A percentile compares a stretch with the other conserved stretches of the same genome.
Conservation (phyloP, 2,113 vertebrate genomes). For the Ginglymostoma cirratum region DNA sequence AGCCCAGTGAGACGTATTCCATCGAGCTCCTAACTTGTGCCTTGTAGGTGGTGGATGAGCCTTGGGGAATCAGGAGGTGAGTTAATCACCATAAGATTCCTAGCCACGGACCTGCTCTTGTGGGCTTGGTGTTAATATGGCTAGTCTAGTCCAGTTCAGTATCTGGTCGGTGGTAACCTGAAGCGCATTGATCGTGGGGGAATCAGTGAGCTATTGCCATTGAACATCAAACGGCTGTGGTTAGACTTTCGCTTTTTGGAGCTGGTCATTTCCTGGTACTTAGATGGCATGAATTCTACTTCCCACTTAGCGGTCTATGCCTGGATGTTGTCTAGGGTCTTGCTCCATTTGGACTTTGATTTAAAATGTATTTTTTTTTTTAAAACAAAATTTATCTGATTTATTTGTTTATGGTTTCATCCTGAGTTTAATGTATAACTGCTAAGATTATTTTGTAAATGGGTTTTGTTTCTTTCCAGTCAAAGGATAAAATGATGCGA, state of each 20-base stretch:
- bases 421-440: not conserved
- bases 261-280: not conserved
- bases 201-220: not conserved
- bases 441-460: constrained; percentile 41
- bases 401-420: not conserved
- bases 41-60: not conserved
- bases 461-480: constrained; percentile 64
- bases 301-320: not conserved
- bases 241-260: not conserved
- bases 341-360: not conserved
- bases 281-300: not conserved
- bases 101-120: not conserved
- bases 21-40: not conserved
- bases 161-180: not conserved
- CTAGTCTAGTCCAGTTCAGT: not conserved
- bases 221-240: not conserved
- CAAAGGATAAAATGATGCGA: constrained; percentile 99
- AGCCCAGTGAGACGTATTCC: not conserved
- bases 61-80: not conserved
- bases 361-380: not conserved
- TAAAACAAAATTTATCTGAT: not conserved
- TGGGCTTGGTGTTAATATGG: not conserved
- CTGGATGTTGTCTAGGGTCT: not conserved
- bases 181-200: too few relatives aligned
- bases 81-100: not conserved